Percentiles rank a stretch among this genome's conserved stretches.
Conservation (phyloP, 2,113 vertebrate genomes). For the Neolamprologus caudopunctatus region DNA sequence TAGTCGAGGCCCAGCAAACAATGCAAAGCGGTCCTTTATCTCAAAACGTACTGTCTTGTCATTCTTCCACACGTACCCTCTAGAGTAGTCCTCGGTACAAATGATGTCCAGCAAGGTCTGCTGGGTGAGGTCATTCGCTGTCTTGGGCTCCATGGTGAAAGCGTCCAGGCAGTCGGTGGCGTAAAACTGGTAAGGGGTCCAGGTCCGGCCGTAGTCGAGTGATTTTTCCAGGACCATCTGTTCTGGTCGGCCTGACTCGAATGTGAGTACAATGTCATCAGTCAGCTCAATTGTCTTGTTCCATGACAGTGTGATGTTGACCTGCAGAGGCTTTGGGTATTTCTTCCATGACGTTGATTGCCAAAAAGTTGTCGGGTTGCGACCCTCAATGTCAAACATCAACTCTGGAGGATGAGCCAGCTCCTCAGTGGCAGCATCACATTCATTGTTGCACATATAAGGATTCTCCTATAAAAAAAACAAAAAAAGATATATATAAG, state of each 20-base stretch:
- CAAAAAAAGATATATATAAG: background rate
- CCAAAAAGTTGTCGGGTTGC: slow-evolving; percentile 96
- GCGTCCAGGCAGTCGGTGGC: slow-evolving; percentile 96
- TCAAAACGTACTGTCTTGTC: slow-evolving; percentile 98
- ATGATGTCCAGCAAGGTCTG: slow-evolving; percentile 94
- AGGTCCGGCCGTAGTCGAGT: slow-evolving; percentile 91
- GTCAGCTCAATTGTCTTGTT: slow-evolving; percentile 98
- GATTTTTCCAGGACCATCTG: slow-evolving; percentile 99
- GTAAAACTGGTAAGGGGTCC: slow-evolving; percentile 98
- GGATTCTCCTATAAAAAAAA: slow-evolving; percentile 85
- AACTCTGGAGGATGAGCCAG: slow-evolving; percentile 92
- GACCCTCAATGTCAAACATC: slow-evolving; percentile 97
- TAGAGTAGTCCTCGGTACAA: slow-evolving; percentile 97
- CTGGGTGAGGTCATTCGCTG: slow-evolving; percentile 87
- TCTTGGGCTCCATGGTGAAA: slow-evolving; percentile 97
- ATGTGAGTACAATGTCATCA: slow-evolving; percentile 96
- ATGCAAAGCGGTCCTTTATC: slow-evolving; percentile 96
- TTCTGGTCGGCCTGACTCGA: slow-evolving; percentile 94
- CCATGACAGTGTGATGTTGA: slow-evolving; percentile 97
- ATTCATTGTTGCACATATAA: slow-evolving; percentile 99
- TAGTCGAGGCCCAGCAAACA: slow-evolving; percentile 93
- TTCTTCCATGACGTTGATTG: slow-evolving; percentile 96
- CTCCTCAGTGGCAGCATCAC: slow-evolving; percentile 88
- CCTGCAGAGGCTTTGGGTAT: slow-evolving; percentile 89
- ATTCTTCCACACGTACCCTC: slow-evolving; percentile 89